Evolutionary conservation across 2,888 invertebrate species (phyloP).

Genomic region (Dorcus parallelipipedus): DNA sequence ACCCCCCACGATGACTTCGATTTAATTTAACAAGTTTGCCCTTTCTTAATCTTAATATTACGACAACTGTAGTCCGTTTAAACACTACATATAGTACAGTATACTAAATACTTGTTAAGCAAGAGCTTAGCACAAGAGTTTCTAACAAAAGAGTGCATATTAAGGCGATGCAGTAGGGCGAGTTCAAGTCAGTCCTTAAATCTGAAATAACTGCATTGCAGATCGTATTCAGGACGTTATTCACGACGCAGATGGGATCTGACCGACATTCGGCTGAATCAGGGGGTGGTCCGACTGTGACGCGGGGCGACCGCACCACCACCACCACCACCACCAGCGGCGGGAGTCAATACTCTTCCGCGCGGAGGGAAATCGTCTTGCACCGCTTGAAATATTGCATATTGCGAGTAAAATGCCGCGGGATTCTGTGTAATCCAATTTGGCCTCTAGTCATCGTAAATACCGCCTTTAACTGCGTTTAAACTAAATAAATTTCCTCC

Average conservation of each 20-base stretch:
- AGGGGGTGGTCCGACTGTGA: conserved; percentile 19
- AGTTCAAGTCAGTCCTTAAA: conserved; percentile 18
- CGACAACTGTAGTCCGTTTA: no score
- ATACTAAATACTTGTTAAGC: no score
- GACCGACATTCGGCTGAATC: conserved; percentile 22
- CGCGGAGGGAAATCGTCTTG: conserved; percentile 28
- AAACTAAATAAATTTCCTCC: conserved; percentile 35
- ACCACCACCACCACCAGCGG: neutral
- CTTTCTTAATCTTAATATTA: no score
- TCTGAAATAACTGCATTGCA: conserved; percentile 24
- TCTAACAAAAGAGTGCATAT: no score
- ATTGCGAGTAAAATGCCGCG: conserved; percentile 32
- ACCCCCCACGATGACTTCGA: no score
- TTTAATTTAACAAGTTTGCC: no score
- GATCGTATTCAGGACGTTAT: conserved; percentile 20
- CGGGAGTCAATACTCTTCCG: conserved; percentile 20
- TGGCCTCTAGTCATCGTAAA: conserved; percentile 32
- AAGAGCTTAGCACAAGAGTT: no score
- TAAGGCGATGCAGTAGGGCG: neutral
- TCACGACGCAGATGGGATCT: conserved; percentile 26
- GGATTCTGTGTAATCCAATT: conserved; percentile 36
- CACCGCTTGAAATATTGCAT: conserved; percentile 33
- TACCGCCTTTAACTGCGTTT: conserved; percentile 19
- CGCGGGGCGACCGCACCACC: conserved; percentile 7
- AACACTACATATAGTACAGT: no score